phyloP scores from a whole-genome alignment of 2,113 vertebrate genomes.

The Ranitomeya variabilis region DNA sequence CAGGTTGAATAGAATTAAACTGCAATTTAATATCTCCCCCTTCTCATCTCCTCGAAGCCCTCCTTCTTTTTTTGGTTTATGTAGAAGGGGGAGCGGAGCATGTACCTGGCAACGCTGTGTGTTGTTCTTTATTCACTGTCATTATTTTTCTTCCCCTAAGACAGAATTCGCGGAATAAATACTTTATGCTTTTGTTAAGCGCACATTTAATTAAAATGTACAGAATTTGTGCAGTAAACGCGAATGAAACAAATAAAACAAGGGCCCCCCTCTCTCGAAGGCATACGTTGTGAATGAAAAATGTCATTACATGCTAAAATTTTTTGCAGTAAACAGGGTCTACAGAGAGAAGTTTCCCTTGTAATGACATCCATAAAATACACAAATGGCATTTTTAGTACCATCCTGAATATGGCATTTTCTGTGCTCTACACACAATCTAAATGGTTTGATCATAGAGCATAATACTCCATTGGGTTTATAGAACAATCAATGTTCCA shows the following conservation, averaged over 20 bases:
- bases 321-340: conserved; percentile 84
- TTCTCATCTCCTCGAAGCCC: conserved; percentile 12
- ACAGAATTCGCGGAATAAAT: conserved; percentile 71
- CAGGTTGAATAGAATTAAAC: conserved; percentile 62
- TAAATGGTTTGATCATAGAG: conserved; percentile 90
- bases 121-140: conserved; percentile 68
- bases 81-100: conserved; percentile 45
- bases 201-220: conserved; percentile 89
- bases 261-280: conserved; percentile 82
- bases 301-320: conserved; percentile 86
- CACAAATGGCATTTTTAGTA: conserved; percentile 88
- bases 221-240: conserved; percentile 82
- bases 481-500: conserved; percentile 92
- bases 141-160: conserved; percentile 65
- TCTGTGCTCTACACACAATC: conserved; percentile 87
- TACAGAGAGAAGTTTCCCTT: conserved; percentile 84
- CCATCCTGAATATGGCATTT: conserved; percentile 89
- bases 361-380: conserved; percentile 88
- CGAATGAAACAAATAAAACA: conserved; percentile 86
- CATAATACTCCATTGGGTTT: conserved; percentile 88
- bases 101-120: conserved; percentile 65
- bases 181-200: conserved; percentile 83
- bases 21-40: conserved; percentile 48
- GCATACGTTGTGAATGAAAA: conserved; percentile 88
- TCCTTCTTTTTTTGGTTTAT: conserved; percentile 46